Evolutionary conservation across 1,140 invertebrate genomes (phyloP).

Genomic region (Philaenus spumarius): DNA sequence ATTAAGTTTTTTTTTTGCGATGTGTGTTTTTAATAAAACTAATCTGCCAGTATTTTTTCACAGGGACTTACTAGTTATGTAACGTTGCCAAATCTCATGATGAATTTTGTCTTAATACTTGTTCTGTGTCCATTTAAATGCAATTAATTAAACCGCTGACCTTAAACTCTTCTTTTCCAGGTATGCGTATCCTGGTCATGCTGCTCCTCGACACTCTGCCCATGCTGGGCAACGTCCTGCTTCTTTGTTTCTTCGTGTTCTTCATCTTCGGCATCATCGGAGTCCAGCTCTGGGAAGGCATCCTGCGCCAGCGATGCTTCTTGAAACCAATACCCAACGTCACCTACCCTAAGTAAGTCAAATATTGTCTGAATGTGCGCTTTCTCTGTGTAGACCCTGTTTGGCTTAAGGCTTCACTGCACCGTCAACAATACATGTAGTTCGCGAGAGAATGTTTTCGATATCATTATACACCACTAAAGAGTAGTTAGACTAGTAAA

Average conservation of each 20-base stretch:
- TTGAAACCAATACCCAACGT: constrained; percentile 60
- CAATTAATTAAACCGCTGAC: too few species aligned
- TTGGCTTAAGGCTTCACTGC: neutral
- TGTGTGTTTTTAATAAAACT: too few species aligned
- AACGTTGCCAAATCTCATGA: too few species aligned
- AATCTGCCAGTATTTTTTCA: too few species aligned
- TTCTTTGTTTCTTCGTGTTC: constrained; percentile 99
- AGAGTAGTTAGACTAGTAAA: too few species aligned
- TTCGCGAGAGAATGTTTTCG: too few species aligned
- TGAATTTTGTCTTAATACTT: too few species aligned
- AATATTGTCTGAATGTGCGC: constrained; percentile 14
- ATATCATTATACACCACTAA: too few species aligned
- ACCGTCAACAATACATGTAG: too few species aligned
- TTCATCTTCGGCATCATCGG: constrained; percentile 99
- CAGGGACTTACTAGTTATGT: too few species aligned
- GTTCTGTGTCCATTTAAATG: too few species aligned
- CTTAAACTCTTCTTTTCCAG: constrained; percentile 48
- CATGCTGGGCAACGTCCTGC: constrained; percentile 97
- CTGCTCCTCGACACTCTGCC: constrained; percentile 96
- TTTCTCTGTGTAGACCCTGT: constrained; percentile 12
- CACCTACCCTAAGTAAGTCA: constrained; percentile 68
- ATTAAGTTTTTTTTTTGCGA: too few species aligned
- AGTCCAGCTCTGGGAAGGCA: constrained; percentile 98
- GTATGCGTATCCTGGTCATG: constrained; percentile 98
- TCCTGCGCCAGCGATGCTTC: constrained; percentile 89